These are phyloP conservation scores for Drosophila infuscata DNA, from an alignment of 2,888 invertebrate genomes.

Conservation along the genomic window DNA sequence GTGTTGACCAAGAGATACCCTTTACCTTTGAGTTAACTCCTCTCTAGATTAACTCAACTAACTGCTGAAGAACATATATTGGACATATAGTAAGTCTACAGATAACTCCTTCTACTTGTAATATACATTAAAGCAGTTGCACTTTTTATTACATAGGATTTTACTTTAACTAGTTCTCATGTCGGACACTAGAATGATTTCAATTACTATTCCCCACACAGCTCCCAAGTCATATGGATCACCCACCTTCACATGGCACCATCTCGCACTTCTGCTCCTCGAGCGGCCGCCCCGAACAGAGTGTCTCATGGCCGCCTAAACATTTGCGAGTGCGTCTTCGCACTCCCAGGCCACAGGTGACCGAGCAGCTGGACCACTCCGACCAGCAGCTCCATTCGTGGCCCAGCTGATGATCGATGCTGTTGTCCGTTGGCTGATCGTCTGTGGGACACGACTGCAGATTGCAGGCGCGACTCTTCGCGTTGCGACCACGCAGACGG, in stretches of 20 bases:
- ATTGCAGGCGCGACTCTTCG: constrained; percentile 90
- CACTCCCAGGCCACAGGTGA: constrained; percentile 90
- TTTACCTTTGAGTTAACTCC: not conserved
- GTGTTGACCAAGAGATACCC: not conserved
- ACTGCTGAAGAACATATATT: not conserved
- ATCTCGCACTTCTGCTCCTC: constrained; percentile 90
- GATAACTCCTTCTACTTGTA: not conserved
- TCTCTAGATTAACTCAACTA: not conserved
- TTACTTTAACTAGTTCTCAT: not conserved
- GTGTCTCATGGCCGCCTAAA: constrained; percentile 85
- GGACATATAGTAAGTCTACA: not conserved
- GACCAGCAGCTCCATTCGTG: constrained; percentile 94
- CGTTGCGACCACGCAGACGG: constrained; percentile 84
- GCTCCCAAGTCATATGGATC: not conserved
- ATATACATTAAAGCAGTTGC: not conserved
- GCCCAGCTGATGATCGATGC: constrained; percentile 72
- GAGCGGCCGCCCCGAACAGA: constrained; percentile 88
- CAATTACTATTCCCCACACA: not conserved
- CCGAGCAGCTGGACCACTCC: constrained; percentile 93
- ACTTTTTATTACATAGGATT: not conserved
- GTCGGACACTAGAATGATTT: not conserved
- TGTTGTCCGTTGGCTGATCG: constrained; percentile 52
- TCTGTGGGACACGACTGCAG: constrained; percentile 87
- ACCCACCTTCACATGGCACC: constrained; percentile 88
- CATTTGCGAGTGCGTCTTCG: constrained; percentile 90